These are phyloP conservation scores for Formica exsecta DNA, from an alignment of 1,140 invertebrate species.

Conservation along the genomic window DNA sequence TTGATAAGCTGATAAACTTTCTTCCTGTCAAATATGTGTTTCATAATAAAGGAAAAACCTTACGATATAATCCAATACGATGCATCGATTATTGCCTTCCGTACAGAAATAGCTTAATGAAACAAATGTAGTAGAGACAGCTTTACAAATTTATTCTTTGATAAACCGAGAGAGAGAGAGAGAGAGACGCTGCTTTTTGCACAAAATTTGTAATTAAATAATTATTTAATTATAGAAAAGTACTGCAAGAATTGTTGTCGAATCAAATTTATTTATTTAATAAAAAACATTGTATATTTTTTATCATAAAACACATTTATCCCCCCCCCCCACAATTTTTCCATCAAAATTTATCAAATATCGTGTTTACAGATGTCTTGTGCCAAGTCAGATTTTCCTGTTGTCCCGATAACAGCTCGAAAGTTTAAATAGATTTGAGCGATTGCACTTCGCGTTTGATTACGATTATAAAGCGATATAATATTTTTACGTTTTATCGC, in stretches of 20 bases:
- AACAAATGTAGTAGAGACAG: neutral
- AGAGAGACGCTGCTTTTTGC: neutral
- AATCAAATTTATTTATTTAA: neutral
- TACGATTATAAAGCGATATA: slow-evolving; percentile 31
- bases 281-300: neutral
- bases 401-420: slow-evolving; percentile 21
- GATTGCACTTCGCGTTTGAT: slow-evolving; percentile 50
- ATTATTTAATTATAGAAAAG: neutral
- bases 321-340: neutral
- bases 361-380: neutral
- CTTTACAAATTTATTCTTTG: neutral
- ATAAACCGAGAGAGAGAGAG: neutral
- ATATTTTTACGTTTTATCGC: slow-evolving; percentile 33
- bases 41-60: neutral
- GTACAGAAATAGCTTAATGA: neutral
- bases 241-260: neutral
- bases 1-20: slow-evolving; percentile 43
- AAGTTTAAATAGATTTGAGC: slow-evolving; percentile 46
- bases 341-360: neutral
- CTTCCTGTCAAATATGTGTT: neutral
- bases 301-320: neutral
- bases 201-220: neutral
- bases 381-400: slow-evolving; percentile 18
- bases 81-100: neutral
- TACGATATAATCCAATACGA: neutral